Evolutionary conservation across 2,113 vertebrate species (phyloP), one percentile per base, ranked within the genome.

Genomic region (Rhinolophus sinicus): DNA sequence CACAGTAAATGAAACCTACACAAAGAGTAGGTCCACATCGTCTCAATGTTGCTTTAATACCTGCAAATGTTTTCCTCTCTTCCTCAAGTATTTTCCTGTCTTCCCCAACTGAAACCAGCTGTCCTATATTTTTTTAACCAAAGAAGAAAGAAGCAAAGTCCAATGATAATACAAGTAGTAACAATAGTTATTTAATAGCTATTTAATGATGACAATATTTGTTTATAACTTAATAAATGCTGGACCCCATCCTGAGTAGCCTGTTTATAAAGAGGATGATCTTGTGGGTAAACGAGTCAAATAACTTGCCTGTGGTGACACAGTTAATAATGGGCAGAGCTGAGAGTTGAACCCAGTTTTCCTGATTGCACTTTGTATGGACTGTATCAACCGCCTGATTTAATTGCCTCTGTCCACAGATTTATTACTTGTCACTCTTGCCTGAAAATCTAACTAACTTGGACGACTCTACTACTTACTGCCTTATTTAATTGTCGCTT

Each of bases 11-110:
- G 98, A 99, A 89, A 99, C 99, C 0, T 93, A 97, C 16, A 99
- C 96, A n/a, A 92, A 98, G 73, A 96, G 99, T 99, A 98, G 98
- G 99, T 99, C 24, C 50, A 5, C 2, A 0, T 24, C 0, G 1
- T 67, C 11, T 44, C 19, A 8, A 0, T 24, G 10, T 58, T 60
- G 14, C 65, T n/a, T 69, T 30, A 28, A 9, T 62, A 1, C 30
- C 73, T 75, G 16, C 16, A 62, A 70, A 19, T 19, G 2, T 35
- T 44, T 78, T 54, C 58, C 47, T n/a, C 13, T 81, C 69, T 90
- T 81, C 33, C 5, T 50, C 54, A 50, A 28, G 22, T 19, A 2
- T 33, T 38, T 83, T 54, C 64, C 47, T n/a, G 10, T 81, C 69
- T 90, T 81, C 33, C 5, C 50, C 54, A 50, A 28, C 30, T 81